A percentile compares a stretch with the other conserved stretches of the same genome.
Conservation (phyloP, 2,888 invertebrate genomes). For the Campaea margaritaria region DNA sequence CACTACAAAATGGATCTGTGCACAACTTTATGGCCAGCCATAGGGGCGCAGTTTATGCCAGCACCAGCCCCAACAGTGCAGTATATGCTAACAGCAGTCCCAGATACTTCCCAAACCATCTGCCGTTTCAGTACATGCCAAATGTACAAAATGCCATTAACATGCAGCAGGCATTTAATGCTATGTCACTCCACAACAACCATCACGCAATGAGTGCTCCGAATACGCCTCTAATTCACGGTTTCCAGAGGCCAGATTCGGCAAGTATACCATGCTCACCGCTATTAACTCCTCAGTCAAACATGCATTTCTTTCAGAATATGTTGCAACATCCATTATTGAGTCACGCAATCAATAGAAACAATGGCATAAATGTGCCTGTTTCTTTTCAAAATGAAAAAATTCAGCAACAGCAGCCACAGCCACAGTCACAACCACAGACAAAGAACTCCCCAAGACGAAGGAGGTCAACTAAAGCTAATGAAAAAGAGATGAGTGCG, state of each 20-base stretch:
- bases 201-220: slow-evolving; percentile 55
- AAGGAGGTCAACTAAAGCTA: slow-evolving; percentile 47
- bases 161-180: slow-evolving; percentile 30
- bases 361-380: slow-evolving; percentile 30
- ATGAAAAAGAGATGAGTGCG: slow-evolving; percentile 48
- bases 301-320: slow-evolving; percentile 59
- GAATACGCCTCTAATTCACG: slow-evolving; percentile 50
- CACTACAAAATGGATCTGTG: slow-evolving; percentile 50
- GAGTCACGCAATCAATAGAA: slow-evolving; percentile 53
- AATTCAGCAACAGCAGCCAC: slow-evolving; percentile 26
- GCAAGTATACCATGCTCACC: slow-evolving; percentile 50
- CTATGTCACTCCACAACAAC: slow-evolving; percentile 40
- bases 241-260: slow-evolving; percentile 38
- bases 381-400: slow-evolving; percentile 23
- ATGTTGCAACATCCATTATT: slow-evolving; percentile 76
- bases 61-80: slow-evolving; percentile 54
- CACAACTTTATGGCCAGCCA: slow-evolving; percentile 59
- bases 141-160: slow-evolving; percentile 47
- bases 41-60: slow-evolving; percentile 54
- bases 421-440: slow-evolving; percentile 7
- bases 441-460: slow-evolving; percentile 47
- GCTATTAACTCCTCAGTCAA: slow-evolving; percentile 22
- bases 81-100: slow-evolving; percentile 65
- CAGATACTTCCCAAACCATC: slow-evolving; percentile 69
- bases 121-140: slow-evolving; percentile 66